Base-by-base conservation (phyloP, 1,140 invertebrate species). In the Zelostemma sp. region DNA sequence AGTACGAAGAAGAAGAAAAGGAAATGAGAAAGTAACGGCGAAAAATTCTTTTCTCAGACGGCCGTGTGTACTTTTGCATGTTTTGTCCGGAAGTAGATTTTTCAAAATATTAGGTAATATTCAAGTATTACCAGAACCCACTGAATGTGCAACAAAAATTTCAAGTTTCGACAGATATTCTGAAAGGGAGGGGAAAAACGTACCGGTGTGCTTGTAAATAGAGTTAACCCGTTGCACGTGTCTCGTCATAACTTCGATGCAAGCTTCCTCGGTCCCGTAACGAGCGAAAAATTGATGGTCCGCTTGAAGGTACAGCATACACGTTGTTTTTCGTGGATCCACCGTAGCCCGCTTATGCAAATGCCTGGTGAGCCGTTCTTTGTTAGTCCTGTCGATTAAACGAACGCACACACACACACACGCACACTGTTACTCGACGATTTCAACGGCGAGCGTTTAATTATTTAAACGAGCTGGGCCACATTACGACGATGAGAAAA, bases 201-300 rank as follows among this genome's bases (percentile, higher is more conserved):
- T 82, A 95, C 94, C 94, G 76, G 95, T 96, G 50, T 91, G 90
- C 82, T 91, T 92, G 80, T 97, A 98, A 74, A 98, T 97, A 6
- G 92, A 89, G 84, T 97, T 97, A 60, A 97, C 95, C 77, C 95
- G 89, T 79, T 98, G 96, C 11, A 97, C 95, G 79, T 97, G 95
- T 48, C 95, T 87, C 0, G 95, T 97, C 89, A 98, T 97, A 17
- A 96, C 93, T 82, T 97, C 95, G 72, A 98, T 97, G 77, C 95
- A 96, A 0, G 95, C 94, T 80, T 98, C 95, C 78, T 97, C 94
- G 9, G 93, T 94, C 21, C 94, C 93, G 81, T 96, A 95, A 85
- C 94, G 92, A 76, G 96, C 89, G 81, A 92, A 97, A 85, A 97
- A 97, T 78, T 96, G 91, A 87, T 97, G 95, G 87, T 97, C 96